phyloP scores from a whole-genome alignment of 2,888 invertebrate species.

The Leuctra nigra region DNA sequence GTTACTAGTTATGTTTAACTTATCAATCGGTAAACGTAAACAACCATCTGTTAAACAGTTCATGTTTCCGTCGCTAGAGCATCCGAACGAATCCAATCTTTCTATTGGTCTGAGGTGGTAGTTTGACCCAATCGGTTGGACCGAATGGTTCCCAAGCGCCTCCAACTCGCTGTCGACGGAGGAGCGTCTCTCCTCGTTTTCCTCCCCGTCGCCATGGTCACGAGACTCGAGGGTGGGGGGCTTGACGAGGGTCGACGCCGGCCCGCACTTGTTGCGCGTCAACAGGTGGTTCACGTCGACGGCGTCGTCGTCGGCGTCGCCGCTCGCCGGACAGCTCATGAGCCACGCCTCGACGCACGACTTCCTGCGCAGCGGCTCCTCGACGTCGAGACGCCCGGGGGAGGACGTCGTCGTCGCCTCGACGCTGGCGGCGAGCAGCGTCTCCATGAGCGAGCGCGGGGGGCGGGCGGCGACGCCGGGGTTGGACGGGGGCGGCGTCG shows the following conservation, averaged over 20 bases:
- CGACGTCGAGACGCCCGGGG: neutral
- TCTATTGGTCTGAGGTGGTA: too few species aligned
- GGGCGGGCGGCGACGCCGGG: neutral
- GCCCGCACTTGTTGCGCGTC: neutral
- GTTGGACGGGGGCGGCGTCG: slow-evolving; percentile 19
- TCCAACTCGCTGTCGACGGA: neutral
- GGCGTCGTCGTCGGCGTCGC: slow-evolving; percentile 7
- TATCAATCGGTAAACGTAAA: too few species aligned
- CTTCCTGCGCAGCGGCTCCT: slow-evolving; percentile 1
- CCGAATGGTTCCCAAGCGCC: neutral
- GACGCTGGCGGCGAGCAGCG: slow-evolving; percentile 73
- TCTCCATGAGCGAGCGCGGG: slow-evolving; percentile 75
- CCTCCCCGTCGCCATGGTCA: too few species aligned
- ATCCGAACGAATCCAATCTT: too few species aligned
- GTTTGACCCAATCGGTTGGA: too few species aligned
- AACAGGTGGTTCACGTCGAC: neutral
- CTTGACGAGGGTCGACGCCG: neutral
- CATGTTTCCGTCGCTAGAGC: too few species aligned
- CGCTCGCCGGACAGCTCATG: slow-evolving; percentile 2
- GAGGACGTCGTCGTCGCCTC: slow-evolving; percentile 50
- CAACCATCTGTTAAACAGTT: too few species aligned
- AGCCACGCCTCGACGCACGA: slow-evolving; percentile 17
- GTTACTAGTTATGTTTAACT: too few species aligned
- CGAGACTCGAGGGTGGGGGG: neutral
- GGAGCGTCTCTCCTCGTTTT: neutral